Percentiles rank a stretch among this genome's conserved stretches.
These are phyloP conservation scores for Trachops cirrhosus DNA, from an alignment of 2,797 vertebrate genomes.

Conservation along the genomic window DNA sequence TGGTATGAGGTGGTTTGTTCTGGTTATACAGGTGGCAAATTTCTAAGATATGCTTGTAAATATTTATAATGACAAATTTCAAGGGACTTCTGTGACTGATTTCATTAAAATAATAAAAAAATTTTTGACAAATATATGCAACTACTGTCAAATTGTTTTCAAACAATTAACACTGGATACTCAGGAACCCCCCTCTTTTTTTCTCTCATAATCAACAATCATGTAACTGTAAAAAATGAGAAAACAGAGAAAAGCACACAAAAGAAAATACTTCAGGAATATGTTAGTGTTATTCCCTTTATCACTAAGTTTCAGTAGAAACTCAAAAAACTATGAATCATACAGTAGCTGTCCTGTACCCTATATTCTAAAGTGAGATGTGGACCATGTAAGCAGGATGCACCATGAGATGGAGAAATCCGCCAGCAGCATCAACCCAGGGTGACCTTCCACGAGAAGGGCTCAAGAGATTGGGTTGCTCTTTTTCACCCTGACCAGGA, in stretches of 20 bases:
- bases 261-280: not conserved
- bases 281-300: not conserved
- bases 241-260: not conserved
- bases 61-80: not conserved
- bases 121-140: not conserved
- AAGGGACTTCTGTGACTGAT: not conserved
- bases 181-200: not conserved
- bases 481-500: not conserved
- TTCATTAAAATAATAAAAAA: slow-evolving; percentile 2
- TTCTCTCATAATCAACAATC: not conserved
- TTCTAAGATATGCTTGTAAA: not conserved
- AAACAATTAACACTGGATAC: not conserved
- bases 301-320: not conserved
- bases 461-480: not conserved
- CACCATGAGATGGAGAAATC: not conserved
- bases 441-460: not conserved
- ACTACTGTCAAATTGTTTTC: not conserved
- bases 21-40: not conserved
- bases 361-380: not conserved
- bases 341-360: not conserved
- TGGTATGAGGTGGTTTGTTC: not conserved
- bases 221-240: not conserved
- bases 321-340: not conserved
- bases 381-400: not conserved
- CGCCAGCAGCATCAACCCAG: not conserved